phyloP scores from a whole-genome alignment of 2,113 vertebrate species.

The Oryzias javanicus region DNA sequence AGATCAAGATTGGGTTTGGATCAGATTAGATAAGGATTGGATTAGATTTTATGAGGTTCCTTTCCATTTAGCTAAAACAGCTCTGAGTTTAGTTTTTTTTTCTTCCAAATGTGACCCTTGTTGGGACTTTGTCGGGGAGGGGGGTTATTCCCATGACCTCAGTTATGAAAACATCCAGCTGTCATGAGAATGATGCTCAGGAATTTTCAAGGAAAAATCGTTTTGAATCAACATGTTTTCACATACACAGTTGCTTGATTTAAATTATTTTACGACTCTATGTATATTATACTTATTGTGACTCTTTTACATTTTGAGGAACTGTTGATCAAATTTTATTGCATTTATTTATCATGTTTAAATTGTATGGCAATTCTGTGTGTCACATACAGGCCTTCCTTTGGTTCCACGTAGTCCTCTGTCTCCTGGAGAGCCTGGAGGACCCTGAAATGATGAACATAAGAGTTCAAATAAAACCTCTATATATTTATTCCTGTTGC shows the following conservation, averaged over 20 bases:
- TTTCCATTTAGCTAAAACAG: conserved; percentile 15
- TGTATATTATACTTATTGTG: not conserved
- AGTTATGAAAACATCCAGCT: not conserved
- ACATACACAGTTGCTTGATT: not conserved
- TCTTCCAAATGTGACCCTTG: too few relatives aligned
- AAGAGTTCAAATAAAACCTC: not conserved
- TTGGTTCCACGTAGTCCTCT: conserved; percentile 89
- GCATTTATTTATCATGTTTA: not conserved
- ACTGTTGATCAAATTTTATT: not conserved
- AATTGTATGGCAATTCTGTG: not conserved
- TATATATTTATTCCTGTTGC: not conserved
- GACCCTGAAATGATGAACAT: conserved; percentile 77
- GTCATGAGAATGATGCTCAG: conserved; percentile 1
- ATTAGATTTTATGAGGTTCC: not conserved
- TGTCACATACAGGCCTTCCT: conserved; percentile 86
- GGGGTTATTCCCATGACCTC: conserved; percentile 13
- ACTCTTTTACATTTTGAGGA: not conserved
- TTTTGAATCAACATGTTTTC: not conserved
- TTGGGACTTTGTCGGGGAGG: not conserved
- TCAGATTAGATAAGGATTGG: too few relatives aligned
- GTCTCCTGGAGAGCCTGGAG: conserved; percentile 88
- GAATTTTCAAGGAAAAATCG: not conserved
- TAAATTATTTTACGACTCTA: not conserved
- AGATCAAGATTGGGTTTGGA: too few relatives aligned
- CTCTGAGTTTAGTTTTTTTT: not conserved